Base-by-base conservation (phyloP, 2,113 vertebrate genomes). In the Thunnus thynnus region DNA sequence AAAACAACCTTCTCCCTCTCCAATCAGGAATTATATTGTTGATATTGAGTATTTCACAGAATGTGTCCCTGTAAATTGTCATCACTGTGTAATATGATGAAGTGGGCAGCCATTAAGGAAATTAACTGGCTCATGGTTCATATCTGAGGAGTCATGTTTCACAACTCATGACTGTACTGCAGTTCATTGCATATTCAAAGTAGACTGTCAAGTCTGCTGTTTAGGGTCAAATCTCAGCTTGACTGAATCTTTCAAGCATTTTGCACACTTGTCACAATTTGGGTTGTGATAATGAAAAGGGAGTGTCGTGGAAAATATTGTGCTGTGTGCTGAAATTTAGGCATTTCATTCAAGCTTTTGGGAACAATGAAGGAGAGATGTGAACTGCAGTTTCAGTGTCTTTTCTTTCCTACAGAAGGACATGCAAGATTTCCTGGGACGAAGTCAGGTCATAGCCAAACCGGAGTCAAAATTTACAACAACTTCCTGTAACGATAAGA, bases 11-110 rank as follows among this genome's bases (percentile, higher is more conserved):
- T 73, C 46, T 56, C 81, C 22, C 52, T 64, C 46, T 82, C 56
- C 56, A 52, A 32, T 76, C 27, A 78, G 48, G 58, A 72, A 68
- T 58, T 2, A 56, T 67, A 55, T 70, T 54, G 67, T 71, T 58
- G 11, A 73, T 71, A 70, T 54, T 44, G 68, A 73, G 16, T 54
- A 62, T 77, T 90, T 84, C 70, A 54, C 58, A 76, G 56, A 57
- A 36, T 67, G 58, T 67, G 76, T 83, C 75, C 18, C 64, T 81
- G 27, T 72, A 75, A 79, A 74, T 73, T 67, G 47, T 86, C 72
- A 85, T 78, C 80, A 63, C 47, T 70, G 22, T 77, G 52, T 82
- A 64, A 67, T 63, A 82, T 78, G 76, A 84, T 78, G 61, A 87
- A 70, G 41, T 63, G 64, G 52, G 41, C 11, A 20, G 55, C 72